Percentiles rank a stretch among this genome's conserved stretches.
Conservation (phyloP, 2,888 invertebrate species). For the Xestia xanthographa region DNA sequence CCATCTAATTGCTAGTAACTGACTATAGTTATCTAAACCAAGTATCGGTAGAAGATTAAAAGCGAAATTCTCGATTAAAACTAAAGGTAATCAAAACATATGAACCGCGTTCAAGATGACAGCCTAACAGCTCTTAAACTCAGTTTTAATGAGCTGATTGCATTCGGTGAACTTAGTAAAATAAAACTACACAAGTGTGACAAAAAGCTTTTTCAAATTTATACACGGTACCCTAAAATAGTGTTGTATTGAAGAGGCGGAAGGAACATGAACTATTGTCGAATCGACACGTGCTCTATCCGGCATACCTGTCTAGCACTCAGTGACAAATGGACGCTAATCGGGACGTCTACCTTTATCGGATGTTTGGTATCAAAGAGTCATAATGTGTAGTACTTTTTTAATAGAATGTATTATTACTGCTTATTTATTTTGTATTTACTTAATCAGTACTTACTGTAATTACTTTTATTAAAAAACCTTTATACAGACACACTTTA, state of each 20-base stretch:
- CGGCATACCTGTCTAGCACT: constrained; percentile 81
- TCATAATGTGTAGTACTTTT: not conserved
- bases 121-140: not conserved
- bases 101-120: not conserved
- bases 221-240: constrained; percentile 62
- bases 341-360: constrained; percentile 68
- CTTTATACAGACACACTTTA: not conserved
- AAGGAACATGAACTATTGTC: constrained; percentile 78
- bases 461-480: not conserved
- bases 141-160: not conserved
- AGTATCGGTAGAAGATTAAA: not conserved
- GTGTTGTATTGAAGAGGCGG: constrained; percentile 71
- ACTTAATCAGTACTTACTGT: not conserved
- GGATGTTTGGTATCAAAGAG: constrained; percentile 34
- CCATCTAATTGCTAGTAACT: not conserved
- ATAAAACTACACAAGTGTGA: not conserved
- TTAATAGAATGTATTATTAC: not conserved
- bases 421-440: not conserved
- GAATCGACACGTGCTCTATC: constrained; percentile 77
- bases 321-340: constrained; percentile 76
- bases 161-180: not conserved
- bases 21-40: not conserved
- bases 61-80: not conserved
- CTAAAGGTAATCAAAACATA: not conserved
- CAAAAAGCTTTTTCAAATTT: constrained; percentile 24